Base-by-base conservation (phyloP, 2,797 vertebrate genomes). In the Chelon labrosus region DNA sequence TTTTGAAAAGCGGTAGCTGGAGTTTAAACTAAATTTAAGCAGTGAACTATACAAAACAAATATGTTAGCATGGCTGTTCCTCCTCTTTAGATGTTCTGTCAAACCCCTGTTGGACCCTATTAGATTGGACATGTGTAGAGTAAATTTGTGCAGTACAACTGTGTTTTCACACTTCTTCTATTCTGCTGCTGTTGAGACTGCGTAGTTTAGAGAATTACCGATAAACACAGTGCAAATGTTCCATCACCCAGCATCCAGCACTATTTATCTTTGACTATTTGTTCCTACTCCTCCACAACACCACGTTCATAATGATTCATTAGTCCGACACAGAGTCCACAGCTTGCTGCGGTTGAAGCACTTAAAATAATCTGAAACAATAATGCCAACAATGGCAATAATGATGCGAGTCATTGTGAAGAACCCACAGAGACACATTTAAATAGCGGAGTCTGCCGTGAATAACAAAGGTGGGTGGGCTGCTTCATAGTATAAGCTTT, bases 311-410 rank as follows among this genome's bases (percentile, higher is more conserved):
- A 73, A 67, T 42, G 64, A 79, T 80, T 84, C 61, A 86, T 86
- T 86, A 89, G 76, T 78, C 61, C 65, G 46, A 75, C 70, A 65
- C 19, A 16, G 22, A 58, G 62, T 62, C 60, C 59, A 62, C 60
- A 44, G 41, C 10, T 7, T 53, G 71, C 70, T 63, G 50, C 19
- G 2, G 56, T 53, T 66, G 50, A 70, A 82, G 49, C 52, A 53
- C 57, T 58, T 58, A 80, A 51, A 80, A 78, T 74, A 71, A 85
- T 79, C 64, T 80, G 50, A 77, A 65, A 74, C 54, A 76, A 59
- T 66, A 67, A 78, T 4, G 10, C 53, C 67, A 82, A 78, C 74
- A 80, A 61, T 75, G 50, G 53, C 72, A 76, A 69, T 82, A 83
- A 83, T 77, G 70, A 78, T 72, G 56, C 55, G 50, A 78, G 73